These are phyloP conservation scores for Lytechinus variegatus DNA, from an alignment of 35 echinoderm and acorn worm species.

Conservation along the genomic window DNA sequence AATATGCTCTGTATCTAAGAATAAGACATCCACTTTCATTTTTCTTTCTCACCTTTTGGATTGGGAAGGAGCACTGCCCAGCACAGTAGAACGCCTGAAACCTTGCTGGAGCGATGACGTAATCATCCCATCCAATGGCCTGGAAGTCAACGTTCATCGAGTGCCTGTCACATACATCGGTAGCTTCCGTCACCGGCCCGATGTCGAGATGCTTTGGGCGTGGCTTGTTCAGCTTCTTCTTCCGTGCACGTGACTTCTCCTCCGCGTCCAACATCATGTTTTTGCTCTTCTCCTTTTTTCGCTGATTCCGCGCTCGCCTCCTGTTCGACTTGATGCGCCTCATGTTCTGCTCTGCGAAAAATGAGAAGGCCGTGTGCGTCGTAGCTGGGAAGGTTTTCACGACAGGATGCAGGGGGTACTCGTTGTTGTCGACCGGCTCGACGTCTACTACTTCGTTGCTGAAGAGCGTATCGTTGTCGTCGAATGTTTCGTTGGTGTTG, in stretches of 20 bases:
- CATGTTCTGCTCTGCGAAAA: conserved; percentile 62
- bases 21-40: neutral
- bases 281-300: conserved; percentile 49
- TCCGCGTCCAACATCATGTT: conserved; percentile 19
- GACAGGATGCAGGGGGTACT: conserved; percentile 27
- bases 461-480: neutral
- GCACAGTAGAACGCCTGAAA: conserved; percentile 93
- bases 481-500: conserved; percentile 35
- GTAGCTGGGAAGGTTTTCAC: conserved; percentile 24
- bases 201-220: conserved; percentile 6
- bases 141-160: conserved; percentile 76
- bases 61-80: conserved; percentile 82
- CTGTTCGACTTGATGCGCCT: conserved; percentile 50
- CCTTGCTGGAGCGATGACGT: conserved; percentile 85
- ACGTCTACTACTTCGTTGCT: neutral
- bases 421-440: conserved; percentile 35
- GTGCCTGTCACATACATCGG: conserved; percentile 61
- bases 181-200: neutral
- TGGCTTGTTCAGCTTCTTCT: conserved; percentile 56
- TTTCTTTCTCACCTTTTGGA: conserved; percentile 61
- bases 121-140: conserved; percentile 85
- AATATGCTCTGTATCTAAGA: no score
- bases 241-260: neutral
- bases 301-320: conserved; percentile 52
- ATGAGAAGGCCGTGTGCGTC: conserved; percentile 57